Evolutionary conservation across 2,113 vertebrate genomes (phyloP).

Genomic region (Petrocephalus zakoni): DNA sequence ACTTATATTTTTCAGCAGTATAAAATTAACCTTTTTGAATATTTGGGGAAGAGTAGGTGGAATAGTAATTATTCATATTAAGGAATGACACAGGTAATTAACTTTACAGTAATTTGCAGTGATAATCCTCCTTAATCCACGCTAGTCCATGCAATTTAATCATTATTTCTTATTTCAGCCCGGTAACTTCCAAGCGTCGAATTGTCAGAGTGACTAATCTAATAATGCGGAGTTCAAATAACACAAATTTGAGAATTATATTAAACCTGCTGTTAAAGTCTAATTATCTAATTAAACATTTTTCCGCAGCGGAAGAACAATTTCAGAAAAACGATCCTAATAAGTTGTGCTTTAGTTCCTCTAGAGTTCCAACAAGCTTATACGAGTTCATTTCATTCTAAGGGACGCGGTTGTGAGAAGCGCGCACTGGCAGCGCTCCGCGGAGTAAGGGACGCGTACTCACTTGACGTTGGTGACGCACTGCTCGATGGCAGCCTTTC

Average conservation of each 20-base stretch:
- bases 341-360: background rate
- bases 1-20: background rate
- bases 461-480: constrained; percentile 90
- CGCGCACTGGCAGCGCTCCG: background rate
- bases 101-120: background rate
- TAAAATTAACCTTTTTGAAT: background rate
- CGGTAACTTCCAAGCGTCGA: background rate
- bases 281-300: background rate
- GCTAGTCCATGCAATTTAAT: background rate
- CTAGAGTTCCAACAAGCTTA: background rate
- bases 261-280: background rate
- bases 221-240: background rate
- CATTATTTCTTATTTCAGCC: background rate
- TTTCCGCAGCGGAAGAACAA: background rate
- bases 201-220: background rate
- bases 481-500: constrained; percentile 42
- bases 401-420: background rate
- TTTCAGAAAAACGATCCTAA: background rate
- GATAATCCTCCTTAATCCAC: background rate
- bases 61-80: background rate
- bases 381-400: background rate
- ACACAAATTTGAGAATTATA: background rate
- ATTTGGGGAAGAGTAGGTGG: background rate
- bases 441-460: constrained; percentile 35
- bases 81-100: background rate